phyloP scores from a whole-genome alignment of 1,140 invertebrate species.

The Stegodyphus mimosarum region DNA sequence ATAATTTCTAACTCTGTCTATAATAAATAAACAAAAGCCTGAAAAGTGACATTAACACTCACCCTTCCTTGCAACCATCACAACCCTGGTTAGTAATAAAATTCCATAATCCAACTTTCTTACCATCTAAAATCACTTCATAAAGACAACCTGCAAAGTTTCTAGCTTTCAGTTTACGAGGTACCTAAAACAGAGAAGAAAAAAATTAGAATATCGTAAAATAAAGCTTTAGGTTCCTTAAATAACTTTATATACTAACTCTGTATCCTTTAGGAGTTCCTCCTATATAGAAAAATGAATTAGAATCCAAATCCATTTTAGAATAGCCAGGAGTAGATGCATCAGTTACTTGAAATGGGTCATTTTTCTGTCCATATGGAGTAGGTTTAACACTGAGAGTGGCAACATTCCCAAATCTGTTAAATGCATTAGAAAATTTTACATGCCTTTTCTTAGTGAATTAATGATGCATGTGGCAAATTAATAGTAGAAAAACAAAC shows the following conservation, averaged over 20 bases:
- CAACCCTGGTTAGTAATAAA: slow-evolving; percentile 77
- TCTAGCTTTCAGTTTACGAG: slow-evolving; percentile 65
- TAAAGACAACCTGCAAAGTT: slow-evolving; percentile 79
- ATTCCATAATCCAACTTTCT: slow-evolving; percentile 88
- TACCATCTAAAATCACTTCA: slow-evolving; percentile 80
- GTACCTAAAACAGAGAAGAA: slow-evolving; percentile 65
- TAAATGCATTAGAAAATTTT: neutral
- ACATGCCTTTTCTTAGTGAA: too few relatives aligned
- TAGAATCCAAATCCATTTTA: slow-evolving; percentile 63
- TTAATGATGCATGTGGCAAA: too few relatives aligned
- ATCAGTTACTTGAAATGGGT: slow-evolving; percentile 58
- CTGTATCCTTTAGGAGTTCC: slow-evolving; percentile 63
- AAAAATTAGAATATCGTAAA: neutral
- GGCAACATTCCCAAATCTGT: slow-evolving; percentile 66
- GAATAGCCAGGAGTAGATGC: slow-evolving; percentile 64
- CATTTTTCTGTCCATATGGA: slow-evolving; percentile 55
- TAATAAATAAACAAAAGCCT: too few relatives aligned
- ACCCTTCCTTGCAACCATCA: slow-evolving; percentile 78
- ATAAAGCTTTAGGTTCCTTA: too few relatives aligned
- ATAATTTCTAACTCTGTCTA: too few relatives aligned
- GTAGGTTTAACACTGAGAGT: slow-evolving; percentile 65
- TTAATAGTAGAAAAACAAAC: too few relatives aligned
- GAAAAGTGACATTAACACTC: slow-evolving; percentile 23
- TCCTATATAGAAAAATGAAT: slow-evolving; percentile 64
- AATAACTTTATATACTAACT: slow-evolving; percentile 13